These are phyloP conservation scores for Acronicta alni DNA, from an alignment of 2,888 invertebrate genomes.

Conservation along the genomic window DNA sequence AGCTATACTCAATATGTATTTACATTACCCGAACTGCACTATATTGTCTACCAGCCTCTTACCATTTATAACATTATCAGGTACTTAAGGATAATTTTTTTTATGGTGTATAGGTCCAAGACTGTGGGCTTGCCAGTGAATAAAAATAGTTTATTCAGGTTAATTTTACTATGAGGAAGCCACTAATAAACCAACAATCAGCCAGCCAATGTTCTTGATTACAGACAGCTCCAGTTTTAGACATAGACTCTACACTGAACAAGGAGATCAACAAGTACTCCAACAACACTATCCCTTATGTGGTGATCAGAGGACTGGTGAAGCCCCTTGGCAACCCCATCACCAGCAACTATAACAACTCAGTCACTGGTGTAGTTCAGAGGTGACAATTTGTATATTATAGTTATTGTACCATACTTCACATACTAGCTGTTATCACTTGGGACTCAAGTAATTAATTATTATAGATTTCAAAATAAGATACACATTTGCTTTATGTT, in stretches of 20 bases:
- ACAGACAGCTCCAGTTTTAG: conserved; percentile 92
- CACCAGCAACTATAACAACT: conserved; percentile 92
- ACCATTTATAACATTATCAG: too few species aligned
- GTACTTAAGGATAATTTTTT: too few species aligned
- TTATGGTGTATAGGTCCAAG: too few species aligned
- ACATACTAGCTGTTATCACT: not conserved
- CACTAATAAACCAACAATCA: not conserved
- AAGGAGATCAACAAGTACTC: conserved; percentile 90
- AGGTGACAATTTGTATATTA: conserved; percentile 79
- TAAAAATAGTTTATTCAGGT: too few species aligned
- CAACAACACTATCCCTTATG: conserved; percentile 92
- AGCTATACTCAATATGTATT: too few species aligned
- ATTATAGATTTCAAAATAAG: too few species aligned
- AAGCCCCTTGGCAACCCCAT: conserved; percentile 93
- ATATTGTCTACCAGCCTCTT: too few species aligned
- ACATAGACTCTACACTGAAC: conserved; percentile 91
- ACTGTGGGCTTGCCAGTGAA: too few species aligned
- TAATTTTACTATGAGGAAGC: too few species aligned
- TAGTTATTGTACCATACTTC: not conserved
- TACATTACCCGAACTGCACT: too few species aligned
- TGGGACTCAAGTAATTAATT: too few species aligned
- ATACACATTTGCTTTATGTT: too few species aligned
- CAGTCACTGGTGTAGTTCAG: conserved; percentile 94
- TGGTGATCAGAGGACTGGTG: conserved; percentile 93
- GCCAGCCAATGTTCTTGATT: conserved; percentile 40